Evolutionary conservation across 2,888 invertebrate species (phyloP).

Genomic region (Chymomyza fuscimana): DNA sequence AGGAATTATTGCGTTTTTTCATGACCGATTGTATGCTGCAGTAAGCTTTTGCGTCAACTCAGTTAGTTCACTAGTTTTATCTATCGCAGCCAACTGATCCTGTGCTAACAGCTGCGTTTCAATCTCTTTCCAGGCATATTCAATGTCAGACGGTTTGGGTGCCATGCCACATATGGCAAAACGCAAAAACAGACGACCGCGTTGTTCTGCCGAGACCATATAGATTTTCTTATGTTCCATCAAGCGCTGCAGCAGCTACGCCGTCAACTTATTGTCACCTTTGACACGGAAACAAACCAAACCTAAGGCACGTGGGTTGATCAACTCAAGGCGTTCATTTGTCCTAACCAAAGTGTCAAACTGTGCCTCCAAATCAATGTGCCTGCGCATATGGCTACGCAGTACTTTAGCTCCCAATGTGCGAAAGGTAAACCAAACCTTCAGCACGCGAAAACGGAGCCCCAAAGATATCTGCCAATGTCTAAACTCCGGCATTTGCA

Average conservation of each 20-base stretch:
- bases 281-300: constrained; percentile 86
- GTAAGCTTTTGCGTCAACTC: constrained; percentile 53
- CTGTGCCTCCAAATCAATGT: constrained; percentile 86
- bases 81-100: not conserved
- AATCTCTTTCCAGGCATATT: constrained; percentile 85
- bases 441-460: constrained; percentile 91
- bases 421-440: constrained; percentile 95
- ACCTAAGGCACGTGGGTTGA: constrained; percentile 87
- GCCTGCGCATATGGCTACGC: constrained; percentile 87
- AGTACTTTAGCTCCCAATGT: constrained; percentile 90
- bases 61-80: constrained; percentile 41
- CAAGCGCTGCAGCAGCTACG: constrained; percentile 76
- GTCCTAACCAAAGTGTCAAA: constrained; percentile 86
- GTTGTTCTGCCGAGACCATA: constrained; percentile 88
- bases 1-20: constrained; percentile 56
- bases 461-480: constrained; percentile 93
- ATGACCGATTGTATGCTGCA: constrained; percentile 41
- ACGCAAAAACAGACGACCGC: constrained; percentile 86
- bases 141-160: constrained; percentile 86
- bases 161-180: constrained; percentile 90
- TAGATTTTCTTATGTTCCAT: constrained; percentile 81
- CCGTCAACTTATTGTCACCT: constrained; percentile 82
- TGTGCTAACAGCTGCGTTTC: not conserved
- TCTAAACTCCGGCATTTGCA: constrained; percentile 83
- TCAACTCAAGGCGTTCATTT: constrained; percentile 90